Percentiles rank a stretch among this genome's conserved stretches.
phyloP scores from a whole-genome alignment of 2,888 invertebrate genomes.

The Phrixothrix hirtus region DNA sequence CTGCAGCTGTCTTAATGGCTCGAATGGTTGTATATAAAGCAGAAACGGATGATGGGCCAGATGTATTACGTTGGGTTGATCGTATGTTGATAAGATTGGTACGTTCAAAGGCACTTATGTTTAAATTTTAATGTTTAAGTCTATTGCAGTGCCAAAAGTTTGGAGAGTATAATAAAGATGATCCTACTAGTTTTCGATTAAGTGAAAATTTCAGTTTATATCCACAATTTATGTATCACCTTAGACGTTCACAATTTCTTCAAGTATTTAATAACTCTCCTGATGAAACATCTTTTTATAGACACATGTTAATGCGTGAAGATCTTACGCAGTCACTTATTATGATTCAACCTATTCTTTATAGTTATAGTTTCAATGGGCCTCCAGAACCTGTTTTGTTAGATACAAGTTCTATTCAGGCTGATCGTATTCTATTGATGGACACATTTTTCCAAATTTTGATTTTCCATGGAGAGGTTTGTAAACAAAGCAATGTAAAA shows the following conservation, averaged over 20 bases:
- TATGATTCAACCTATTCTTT: slow-evolving; percentile 99
- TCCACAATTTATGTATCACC: slow-evolving; percentile 99
- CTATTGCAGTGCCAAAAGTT: slow-evolving; percentile 93
- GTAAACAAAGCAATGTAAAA: background rate
- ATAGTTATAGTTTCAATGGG: slow-evolving; percentile 97
- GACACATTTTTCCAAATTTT: slow-evolving; percentile 99
- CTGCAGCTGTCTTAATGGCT: slow-evolving; percentile 96
- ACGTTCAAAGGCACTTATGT: slow-evolving; percentile 47
- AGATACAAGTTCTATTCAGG: slow-evolving; percentile 96
- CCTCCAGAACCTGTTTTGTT: slow-evolving; percentile 96
- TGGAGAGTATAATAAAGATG: slow-evolving; percentile 97
- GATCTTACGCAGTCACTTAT: slow-evolving; percentile 96
- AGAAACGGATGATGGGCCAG: slow-evolving; percentile 93
- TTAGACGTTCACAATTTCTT: slow-evolving; percentile 96
- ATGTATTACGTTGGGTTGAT: slow-evolving; percentile 98
- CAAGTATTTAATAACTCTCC: slow-evolving; percentile 99
- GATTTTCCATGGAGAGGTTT: slow-evolving; percentile 97
- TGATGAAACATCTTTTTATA: slow-evolving; percentile 98
- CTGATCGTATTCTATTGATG: slow-evolving; percentile 97
- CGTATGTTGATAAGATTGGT: slow-evolving; percentile 96
- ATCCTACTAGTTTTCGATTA: slow-evolving; percentile 93
- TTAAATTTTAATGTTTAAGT: background rate
- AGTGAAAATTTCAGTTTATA: slow-evolving; percentile 97
- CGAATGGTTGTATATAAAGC: slow-evolving; percentile 95
- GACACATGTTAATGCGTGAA: slow-evolving; percentile 97